Percentiles rank a stretch among this genome's conserved stretches.
Evolutionary conservation across 2,797 vertebrate genomes (phyloP).

Genomic region (Odontamblyopus lacepedii): DNA sequence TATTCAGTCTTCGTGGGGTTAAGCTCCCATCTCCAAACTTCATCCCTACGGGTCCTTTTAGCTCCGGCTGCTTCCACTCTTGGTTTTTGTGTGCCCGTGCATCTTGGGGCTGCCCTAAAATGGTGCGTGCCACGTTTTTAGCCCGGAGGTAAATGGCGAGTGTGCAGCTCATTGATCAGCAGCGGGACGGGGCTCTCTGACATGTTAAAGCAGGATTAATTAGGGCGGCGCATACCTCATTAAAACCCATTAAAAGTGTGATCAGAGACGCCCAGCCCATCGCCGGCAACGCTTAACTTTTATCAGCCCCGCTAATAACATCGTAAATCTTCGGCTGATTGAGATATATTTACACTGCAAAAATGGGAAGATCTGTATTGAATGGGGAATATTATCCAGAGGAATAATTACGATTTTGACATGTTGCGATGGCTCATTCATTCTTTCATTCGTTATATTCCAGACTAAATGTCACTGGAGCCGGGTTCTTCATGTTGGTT

Average conservation of each 20-base stretch:
- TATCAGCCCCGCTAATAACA: slow-evolving; percentile 26
- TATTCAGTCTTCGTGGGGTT: slow-evolving; percentile 3
- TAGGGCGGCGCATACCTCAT: slow-evolving; percentile 66
- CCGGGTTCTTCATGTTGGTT: not conserved
- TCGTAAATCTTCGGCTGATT: slow-evolving; percentile 22
- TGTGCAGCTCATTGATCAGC: slow-evolving; percentile 74
- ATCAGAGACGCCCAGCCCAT: slow-evolving; percentile 48
- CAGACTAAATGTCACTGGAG: not conserved
- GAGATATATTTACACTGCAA: slow-evolving; percentile 16
- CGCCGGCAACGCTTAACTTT: slow-evolving; percentile 29
- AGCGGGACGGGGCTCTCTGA: slow-evolving; percentile 62
- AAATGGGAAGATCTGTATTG: slow-evolving; percentile 1
- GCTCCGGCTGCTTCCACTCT: not conserved
- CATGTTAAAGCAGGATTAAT: slow-evolving; percentile 72
- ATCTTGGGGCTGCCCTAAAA: slow-evolving; percentile 37
- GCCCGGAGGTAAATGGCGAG: slow-evolving; percentile 62
- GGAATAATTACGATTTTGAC: too few relatives aligned
- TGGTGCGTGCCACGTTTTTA: slow-evolving; percentile 40
- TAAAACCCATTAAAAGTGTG: slow-evolving; percentile 71
- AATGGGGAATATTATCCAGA: not conserved
- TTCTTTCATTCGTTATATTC: not conserved
- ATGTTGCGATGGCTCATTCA: too few relatives aligned
- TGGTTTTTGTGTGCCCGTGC: slow-evolving; percentile 17
- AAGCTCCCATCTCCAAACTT: slow-evolving; percentile 7
- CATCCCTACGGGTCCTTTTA: slow-evolving; percentile 10